Conservation (phyloP, 2,888 invertebrate genomes). For the Hydriomena furcata region DNA sequence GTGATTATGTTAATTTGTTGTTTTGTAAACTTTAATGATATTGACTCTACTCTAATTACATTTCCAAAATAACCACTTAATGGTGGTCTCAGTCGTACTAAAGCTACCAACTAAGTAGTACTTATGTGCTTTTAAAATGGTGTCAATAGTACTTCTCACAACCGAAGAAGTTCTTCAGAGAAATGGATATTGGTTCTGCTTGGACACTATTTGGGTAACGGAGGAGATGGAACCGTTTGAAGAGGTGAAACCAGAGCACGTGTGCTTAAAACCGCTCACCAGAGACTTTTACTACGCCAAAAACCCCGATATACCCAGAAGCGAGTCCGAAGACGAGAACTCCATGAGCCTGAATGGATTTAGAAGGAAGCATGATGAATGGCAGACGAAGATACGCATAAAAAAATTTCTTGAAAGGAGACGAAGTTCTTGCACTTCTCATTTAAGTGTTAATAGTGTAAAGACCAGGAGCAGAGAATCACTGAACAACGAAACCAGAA, state of each 20-base stretch:
- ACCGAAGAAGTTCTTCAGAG: constrained; percentile 72
- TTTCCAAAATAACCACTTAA: constrained; percentile 19
- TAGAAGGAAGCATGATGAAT: constrained; percentile 61
- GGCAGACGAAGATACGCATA: constrained; percentile 66
- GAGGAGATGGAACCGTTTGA: constrained; percentile 76
- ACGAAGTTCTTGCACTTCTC: constrained; percentile 47
- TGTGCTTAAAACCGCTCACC: constrained; percentile 64
- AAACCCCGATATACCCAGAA: constrained; percentile 71
- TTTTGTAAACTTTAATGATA: constrained; percentile 23
- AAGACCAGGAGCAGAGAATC: constrained; percentile 45
- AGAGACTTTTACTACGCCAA: constrained; percentile 71
- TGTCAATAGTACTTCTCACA: constrained; percentile 67
- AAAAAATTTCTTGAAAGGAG: constrained; percentile 54
- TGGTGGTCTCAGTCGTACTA: constrained; percentile 13
- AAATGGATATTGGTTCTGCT: constrained; percentile 70
- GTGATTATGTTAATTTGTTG: constrained; percentile 35
- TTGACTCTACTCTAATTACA: constrained; percentile 24
- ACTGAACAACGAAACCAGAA: constrained; percentile 43
- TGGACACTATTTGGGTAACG: constrained; percentile 68
- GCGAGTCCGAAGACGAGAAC: constrained; percentile 75
- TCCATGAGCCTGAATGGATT: constrained; percentile 66
- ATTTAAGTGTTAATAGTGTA: constrained; percentile 44
- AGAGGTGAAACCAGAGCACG: constrained; percentile 64
- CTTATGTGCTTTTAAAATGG: constrained; percentile 50
- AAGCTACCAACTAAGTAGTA: background rate